phyloP scores from a whole-genome alignment of 2,113 vertebrate genomes.

The Pterocles gutturalis region DNA sequence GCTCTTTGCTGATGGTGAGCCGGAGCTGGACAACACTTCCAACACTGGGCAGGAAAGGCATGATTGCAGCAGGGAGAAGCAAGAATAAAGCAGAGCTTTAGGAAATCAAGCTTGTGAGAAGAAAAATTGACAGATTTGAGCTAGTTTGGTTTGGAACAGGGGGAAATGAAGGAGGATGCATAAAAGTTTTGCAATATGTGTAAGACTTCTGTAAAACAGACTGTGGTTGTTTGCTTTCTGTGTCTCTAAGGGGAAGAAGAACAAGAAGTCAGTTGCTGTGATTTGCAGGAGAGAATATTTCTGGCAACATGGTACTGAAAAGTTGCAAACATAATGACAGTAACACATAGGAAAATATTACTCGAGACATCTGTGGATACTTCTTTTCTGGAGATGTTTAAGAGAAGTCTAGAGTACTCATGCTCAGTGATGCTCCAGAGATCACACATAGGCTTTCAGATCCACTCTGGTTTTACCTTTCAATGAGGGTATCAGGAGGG shows the following conservation, averaged over 20 bases:
- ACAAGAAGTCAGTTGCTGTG: background rate
- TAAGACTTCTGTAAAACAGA: background rate
- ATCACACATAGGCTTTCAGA: background rate
- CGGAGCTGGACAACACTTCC: background rate
- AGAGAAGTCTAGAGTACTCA: background rate
- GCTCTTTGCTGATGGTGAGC: background rate
- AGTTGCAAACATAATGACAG: background rate
- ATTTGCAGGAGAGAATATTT: background rate
- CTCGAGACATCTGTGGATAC: background rate
- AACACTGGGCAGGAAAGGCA: background rate
- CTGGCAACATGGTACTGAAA: background rate
- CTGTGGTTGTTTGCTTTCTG: background rate
- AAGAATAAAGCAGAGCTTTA: background rate
- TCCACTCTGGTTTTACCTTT: background rate
- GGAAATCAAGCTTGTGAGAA: background rate
- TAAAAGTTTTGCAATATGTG: background rate
- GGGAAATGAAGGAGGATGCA: background rate
- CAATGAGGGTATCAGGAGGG: background rate
- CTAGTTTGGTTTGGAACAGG: background rate
- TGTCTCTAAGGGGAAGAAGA: background rate
- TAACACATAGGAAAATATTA: background rate
- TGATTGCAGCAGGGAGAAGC: background rate
- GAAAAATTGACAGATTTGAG: background rate
- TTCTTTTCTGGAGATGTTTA: background rate
- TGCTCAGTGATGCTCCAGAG: background rate